Base-by-base conservation (phyloP, 2,113 vertebrate genomes). In the Indri indri region DNA sequence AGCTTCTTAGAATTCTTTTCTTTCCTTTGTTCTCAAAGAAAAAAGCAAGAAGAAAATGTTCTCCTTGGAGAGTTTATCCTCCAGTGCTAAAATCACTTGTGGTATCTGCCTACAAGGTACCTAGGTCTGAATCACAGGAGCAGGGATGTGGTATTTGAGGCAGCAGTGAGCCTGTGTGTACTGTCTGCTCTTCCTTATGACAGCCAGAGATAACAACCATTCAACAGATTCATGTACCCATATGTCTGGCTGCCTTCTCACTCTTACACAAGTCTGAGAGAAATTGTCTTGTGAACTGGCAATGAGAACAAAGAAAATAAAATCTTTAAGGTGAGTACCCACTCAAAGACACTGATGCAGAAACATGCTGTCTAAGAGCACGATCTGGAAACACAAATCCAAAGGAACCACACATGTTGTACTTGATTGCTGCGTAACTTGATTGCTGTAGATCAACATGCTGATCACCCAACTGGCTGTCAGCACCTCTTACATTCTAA, bases 1-100 rank as follows among this genome's bases (percentile, higher is more conserved):
- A 63, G 13, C 16, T 30, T 30, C 11, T 73, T 50, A 66, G 68
- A 84, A 50, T 10, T 52, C 23, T 37, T 45, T 45, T 91, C 23
- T 85, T 87, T 63, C 61, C 22, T 88, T 94, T 68, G 76, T 95
- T 87, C 37, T 89, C 42, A 25, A 68, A 65, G 37, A 91, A 80
- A 76, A 8, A 37, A 30, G 37, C 14, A 1, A 77, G 14, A 82
- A 34, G 10, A 59, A 81, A 76, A 30, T 27, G 23, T 93, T 25
- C 23, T 54, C 18, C 13, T 76, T n/a, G 7, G 5, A 71, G 30
- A 23, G 25, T 32, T 85, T 20, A 59, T 84, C 34, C 74, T 77
- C 20, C 1, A 8, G 34, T 25, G 40, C 34, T 57, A 76, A 71
- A 30, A 59, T 92, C 37, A 40, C n/a, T 50, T 16, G 6, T 23